phyloP scores from a whole-genome alignment of 1,140 invertebrate genomes.

The Drosophila asahinai region DNA sequence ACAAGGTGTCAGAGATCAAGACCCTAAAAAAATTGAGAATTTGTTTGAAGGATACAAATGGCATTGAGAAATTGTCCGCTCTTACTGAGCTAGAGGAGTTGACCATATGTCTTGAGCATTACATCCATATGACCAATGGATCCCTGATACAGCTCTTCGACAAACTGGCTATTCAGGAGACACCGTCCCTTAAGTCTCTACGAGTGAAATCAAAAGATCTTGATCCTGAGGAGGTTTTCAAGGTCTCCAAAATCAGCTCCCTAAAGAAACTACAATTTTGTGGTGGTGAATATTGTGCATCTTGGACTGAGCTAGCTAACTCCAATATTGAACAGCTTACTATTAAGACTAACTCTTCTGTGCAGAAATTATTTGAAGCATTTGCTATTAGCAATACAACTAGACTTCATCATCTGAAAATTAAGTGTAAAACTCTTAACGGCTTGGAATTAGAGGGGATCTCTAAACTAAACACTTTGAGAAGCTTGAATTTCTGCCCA shows the following conservation, averaged over 20 bases:
- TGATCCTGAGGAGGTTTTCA: neutral
- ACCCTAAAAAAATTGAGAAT: neutral
- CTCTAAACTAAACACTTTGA: no score
- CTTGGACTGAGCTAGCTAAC: neutral
- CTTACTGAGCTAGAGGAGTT: neutral
- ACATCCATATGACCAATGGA: neutral
- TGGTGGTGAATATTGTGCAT: neutral
- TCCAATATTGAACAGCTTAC: constrained; percentile 5
- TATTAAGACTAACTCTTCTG: no score
- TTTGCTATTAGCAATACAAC: no score
- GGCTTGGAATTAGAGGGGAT: no score
- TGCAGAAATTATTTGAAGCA: no score
- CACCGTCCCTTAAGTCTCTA: neutral
- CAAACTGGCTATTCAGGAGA: neutral
- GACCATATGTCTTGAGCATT: neutral
- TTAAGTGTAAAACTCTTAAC: no score
- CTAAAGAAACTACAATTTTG: neutral
- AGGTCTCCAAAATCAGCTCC: neutral
- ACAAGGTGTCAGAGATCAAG: neutral
- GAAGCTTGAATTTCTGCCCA: no score
- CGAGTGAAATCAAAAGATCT: neutral
- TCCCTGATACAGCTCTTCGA: neutral
- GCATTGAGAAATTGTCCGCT: neutral
- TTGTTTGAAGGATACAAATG: neutral
- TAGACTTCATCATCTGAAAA: no score